Percentiles rank a stretch among this genome's conserved stretches.
Conservation (phyloP, 2,797 vertebrate species). For the Enteromius argenteus region DNA sequence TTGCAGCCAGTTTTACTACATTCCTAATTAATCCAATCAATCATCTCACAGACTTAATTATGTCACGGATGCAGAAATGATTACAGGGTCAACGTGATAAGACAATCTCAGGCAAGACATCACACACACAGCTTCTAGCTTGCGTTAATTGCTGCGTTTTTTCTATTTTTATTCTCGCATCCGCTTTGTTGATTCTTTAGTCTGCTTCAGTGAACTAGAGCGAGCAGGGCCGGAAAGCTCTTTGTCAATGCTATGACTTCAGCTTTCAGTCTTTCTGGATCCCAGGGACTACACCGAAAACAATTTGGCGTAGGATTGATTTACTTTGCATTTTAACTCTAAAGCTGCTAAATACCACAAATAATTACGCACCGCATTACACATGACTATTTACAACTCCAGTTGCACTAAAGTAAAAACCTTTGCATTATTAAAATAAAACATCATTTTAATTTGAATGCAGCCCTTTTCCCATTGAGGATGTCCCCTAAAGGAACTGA, state of each 20-base stretch:
- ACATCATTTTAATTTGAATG: conserved; percentile 4
- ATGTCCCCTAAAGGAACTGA: background rate
- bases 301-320: background rate
- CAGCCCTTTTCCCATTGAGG: background rate
- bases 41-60: conserved; percentile 60
- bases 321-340: background rate
- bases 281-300: background rate
- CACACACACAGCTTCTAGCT: conserved; percentile 15
- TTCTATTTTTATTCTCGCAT: background rate
- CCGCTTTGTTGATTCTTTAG: background rate
- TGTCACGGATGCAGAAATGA: conserved; percentile 59
- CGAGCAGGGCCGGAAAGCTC: background rate
- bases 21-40: conserved; percentile 53
- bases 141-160: background rate
- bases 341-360: background rate
- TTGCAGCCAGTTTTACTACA: background rate
- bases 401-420: background rate
- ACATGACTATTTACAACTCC: background rate
- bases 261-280: background rate
- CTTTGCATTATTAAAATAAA: conserved; percentile 9
- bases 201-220: background rate
- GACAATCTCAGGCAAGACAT: background rate
- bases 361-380: background rate
- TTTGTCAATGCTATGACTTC: background rate
- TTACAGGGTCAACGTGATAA: conserved; percentile 50